Evolutionary conservation across 1,140 invertebrate species (phyloP), one percentile per base, ranked within the genome.

Genomic region (Apis laboriosa): DNA sequence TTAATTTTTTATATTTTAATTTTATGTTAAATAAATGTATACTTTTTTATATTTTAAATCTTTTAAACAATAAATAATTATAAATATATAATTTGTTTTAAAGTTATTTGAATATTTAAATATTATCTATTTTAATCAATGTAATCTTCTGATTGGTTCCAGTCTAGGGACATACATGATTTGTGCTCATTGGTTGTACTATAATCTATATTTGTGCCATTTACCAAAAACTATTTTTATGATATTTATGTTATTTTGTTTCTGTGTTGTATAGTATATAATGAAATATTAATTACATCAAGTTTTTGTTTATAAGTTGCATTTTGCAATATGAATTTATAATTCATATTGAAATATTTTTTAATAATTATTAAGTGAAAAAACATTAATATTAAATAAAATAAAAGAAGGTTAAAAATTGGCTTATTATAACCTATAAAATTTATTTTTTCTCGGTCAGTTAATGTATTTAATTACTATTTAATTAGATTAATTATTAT

Each of bases 401-500:
- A 60, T 67, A 68, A 68, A 49, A 51, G 12, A 17, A 66, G 24
- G 55, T 76, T 75, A 67, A 58, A 7, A 67, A 43, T n/a, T n/a
- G 17, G 5, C 19, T 68, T n/a, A 80, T 74, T 34, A 9, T 81
- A 77, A 76, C 63, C 73, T 77, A 58, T 51, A 75, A 60, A 76
- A 19, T 58, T 67, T 81, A n/a, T 60, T 81, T 81, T 63, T 24
- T 28, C 19, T 81, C 13, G 63, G 55, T 81, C 34, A 67, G 73
- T 75, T 51, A 60, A 60, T 56, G 11, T 15, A 53, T 2, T 17
- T 53, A 9, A 76, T 55, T 67, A 19, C 9, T 76, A 60, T 49
- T 53, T n/a, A 58, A 75, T 81, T 67, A 28, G 53, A 81, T 53
- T 67, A 60, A 43, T 75, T 67, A 76, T 67, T 75, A 51, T 81